Percentiles rank a stretch among this genome's conserved stretches.
phyloP scores from a whole-genome alignment of 2,888 invertebrate species.

The Cryptus viduatorius region DNA sequence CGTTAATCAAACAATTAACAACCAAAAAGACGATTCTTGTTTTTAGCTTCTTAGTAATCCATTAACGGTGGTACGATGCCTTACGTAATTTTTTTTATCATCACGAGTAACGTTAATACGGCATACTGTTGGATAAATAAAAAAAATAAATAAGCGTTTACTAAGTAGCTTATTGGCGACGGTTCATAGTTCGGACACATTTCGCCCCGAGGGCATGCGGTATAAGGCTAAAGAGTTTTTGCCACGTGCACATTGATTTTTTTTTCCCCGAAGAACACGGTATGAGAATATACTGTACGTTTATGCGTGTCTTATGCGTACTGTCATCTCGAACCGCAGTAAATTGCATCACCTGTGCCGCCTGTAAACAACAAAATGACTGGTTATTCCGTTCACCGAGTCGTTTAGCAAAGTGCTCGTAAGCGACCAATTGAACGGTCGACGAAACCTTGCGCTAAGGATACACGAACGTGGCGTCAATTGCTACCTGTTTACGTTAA shows the following conservation, averaged over 20 bases:
- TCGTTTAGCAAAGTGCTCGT: not conserved
- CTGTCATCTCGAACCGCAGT: constrained; percentile 11
- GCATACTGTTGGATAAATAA: not conserved
- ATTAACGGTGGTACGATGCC: constrained; percentile 40
- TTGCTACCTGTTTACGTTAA: not conserved
- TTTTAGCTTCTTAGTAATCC: not conserved
- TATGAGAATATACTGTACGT: not conserved
- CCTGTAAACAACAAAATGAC: constrained; percentile 38
- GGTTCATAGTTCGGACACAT: constrained; percentile 7
- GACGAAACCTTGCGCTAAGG: not conserved
- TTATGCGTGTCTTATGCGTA: not conserved
- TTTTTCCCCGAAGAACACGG: not conserved
- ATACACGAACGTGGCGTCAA: no score
- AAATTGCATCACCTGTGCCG: constrained; percentile 51
- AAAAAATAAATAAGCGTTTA: not conserved
- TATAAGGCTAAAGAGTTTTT: not conserved
- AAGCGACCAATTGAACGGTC: not conserved
- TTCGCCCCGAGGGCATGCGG: constrained; percentile 2
- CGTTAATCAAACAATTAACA: not conserved
- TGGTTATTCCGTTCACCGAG: constrained; percentile 1
- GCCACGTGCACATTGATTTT: not conserved
- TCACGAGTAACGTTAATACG: not conserved
- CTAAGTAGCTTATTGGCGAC: not conserved
- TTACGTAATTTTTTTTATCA: not conserved
- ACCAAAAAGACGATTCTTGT: not conserved